Conservation (phyloP, 1,140 invertebrate genomes). For the Eriosoma lanigerum region DNA sequence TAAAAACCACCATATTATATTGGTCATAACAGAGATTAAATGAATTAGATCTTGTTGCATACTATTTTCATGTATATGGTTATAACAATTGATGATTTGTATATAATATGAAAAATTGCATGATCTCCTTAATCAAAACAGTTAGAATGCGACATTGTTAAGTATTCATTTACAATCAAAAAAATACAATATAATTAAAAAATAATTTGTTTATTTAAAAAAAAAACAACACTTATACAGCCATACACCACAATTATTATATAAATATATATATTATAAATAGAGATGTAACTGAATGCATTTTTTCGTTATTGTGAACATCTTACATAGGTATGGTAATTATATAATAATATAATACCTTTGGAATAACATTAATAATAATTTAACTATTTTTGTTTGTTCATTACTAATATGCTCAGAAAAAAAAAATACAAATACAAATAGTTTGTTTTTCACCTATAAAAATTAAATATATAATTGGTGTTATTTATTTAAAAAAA, state of each 20-base stretch:
- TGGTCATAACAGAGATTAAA: too few relatives aligned
- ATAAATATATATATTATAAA: conserved; percentile 33
- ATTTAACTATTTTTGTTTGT: conserved; percentile 42
- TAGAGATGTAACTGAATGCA: background rate
- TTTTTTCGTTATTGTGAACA: background rate
- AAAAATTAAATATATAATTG: conserved; percentile 34
- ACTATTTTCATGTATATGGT: too few relatives aligned
- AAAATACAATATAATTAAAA: conserved; percentile 6
- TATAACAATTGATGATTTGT: too few relatives aligned
- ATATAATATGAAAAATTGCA: too few relatives aligned
- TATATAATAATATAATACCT: conserved; percentile 19
- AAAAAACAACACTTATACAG: conserved; percentile 49
- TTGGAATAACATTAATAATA: conserved; percentile 19
- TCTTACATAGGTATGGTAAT: background rate
- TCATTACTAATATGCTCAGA: conserved; percentile 45
- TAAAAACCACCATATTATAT: too few relatives aligned
- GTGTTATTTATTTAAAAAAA: conserved; percentile 44
- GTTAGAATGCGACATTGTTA: too few relatives aligned
- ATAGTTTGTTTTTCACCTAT: conserved; percentile 33
- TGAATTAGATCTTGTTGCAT: too few relatives aligned
- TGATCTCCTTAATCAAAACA: too few relatives aligned
- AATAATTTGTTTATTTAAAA: conserved; percentile 50
- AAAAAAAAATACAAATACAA: conserved; percentile 11
- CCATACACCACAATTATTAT: conserved; percentile 47
- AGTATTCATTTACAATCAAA: background rate